Percentiles rank a stretch among this genome's conserved stretches.
Conservation (phyloP, 1,140 invertebrate species). For the Zaprionus camerounensis region DNA sequence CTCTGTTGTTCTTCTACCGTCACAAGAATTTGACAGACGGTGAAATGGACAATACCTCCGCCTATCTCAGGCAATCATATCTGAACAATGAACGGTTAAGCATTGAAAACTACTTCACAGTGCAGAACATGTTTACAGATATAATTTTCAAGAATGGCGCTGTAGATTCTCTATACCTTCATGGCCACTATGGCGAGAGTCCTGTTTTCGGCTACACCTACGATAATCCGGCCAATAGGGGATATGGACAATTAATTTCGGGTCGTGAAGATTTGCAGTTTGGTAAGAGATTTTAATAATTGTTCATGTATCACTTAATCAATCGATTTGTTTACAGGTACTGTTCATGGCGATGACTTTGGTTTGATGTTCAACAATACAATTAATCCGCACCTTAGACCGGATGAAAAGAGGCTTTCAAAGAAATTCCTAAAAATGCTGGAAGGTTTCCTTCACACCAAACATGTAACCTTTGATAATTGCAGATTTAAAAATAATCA, state of each 20-base stretch:
- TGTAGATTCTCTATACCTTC: conserved; percentile 36
- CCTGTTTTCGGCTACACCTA: conserved; percentile 55
- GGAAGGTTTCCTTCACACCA: background rate
- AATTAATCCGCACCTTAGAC: background rate
- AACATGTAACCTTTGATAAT: background rate
- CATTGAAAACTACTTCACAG: conserved; percentile 42
- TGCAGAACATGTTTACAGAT: conserved; percentile 60
- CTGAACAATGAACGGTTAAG: conserved; percentile 42
- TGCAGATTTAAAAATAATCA: background rate
- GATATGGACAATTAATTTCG: conserved; percentile 25
- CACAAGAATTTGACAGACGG: background rate
- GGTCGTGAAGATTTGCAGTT: conserved; percentile 41
- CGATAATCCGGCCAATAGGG: conserved; percentile 48
- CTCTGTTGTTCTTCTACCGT: conserved; percentile 46
- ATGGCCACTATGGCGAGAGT: conserved; percentile 20
- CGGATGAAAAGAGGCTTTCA: background rate
- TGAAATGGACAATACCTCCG: conserved; percentile 39
- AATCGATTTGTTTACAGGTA: conserved; percentile 26
- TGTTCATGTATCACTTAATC: background rate
- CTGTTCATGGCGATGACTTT: conserved; percentile 61
- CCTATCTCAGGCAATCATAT: conserved; percentile 34
- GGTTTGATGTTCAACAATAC: conserved; percentile 39
- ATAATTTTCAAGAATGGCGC: conserved; percentile 49
- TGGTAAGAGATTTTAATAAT: conserved; percentile 21
- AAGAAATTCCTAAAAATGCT: background rate